Evolutionary conservation across 30 jellyfish, hydroid and myxozoan species (phyloP), one percentile per base, ranked within the genome.

Genomic region (Morbakka virulenta): DNA sequence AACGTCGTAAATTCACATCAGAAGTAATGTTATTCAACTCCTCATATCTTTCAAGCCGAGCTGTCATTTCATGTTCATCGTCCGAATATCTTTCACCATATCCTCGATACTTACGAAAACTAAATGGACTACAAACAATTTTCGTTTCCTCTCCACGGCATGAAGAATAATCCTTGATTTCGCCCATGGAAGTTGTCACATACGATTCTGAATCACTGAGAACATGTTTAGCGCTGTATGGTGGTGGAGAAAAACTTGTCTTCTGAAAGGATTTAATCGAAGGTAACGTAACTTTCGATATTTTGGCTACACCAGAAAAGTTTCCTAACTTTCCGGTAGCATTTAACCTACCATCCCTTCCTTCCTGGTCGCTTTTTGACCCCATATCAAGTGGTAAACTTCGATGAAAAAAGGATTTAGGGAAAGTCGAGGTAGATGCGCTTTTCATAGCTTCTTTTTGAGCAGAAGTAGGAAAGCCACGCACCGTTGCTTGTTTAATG

Each of bases 41-140:
- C 52, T 89, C 97, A 30, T 61, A 25, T 30, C 49, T 77, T 47
- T 89, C 95, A 41, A 89, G 35, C 35, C 97, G 82, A 34, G 93
- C 78, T 33, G 90, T 81, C 22, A 69, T 66, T 33, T 89, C 97
- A 31, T 82, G 95, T 69, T 89, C 97, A 13, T 91, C 97, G 66
- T 89, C 97, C 21, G 97, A 89, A 50, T 69, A 76, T 13, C 91
- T 87, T n/a, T 35, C 74, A 67, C 64, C 65, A 28, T 71, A 69
- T 63, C 52, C 95, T 25, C 95, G 66, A 52, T 32, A 83, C 30
- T 81, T 64, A n/a, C 81, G 72, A 25, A 83, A 67, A 67, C 80
- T 69, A 50, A 83, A 83, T 17, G 95, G 95, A 35, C 74, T 85
- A 36, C 83, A 51, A 11, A 72, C 35, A 12, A 83, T 83, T 72